Evolutionary conservation across 1,140 invertebrate genomes (phyloP).

Genomic region (Macrotrachela quadricornifera): DNA sequence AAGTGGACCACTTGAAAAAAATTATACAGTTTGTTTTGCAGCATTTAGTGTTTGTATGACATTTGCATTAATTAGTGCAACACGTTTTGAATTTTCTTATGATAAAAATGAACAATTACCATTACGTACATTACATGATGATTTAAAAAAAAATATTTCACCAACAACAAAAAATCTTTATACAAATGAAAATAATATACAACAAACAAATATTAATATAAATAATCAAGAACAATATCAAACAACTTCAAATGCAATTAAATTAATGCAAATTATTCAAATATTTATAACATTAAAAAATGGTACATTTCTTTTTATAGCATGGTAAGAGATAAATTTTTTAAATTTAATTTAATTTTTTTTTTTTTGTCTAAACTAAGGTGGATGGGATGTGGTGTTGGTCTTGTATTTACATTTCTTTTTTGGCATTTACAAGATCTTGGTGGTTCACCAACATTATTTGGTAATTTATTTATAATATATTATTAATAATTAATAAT

Average conservation of each 20-base stretch:
- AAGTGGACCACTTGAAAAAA: conserved; percentile 50
- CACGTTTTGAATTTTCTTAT: conserved; percentile 42
- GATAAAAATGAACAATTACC: conserved; percentile 12
- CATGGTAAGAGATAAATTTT: background rate
- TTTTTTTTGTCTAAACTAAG: conserved; percentile 82
- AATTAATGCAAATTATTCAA: background rate
- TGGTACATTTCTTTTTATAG: background rate
- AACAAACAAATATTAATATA: background rate
- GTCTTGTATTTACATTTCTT: conserved; percentile 90
- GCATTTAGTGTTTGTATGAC: conserved; percentile 91
- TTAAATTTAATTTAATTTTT: no score
- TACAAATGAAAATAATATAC: background rate
- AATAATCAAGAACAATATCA: background rate
- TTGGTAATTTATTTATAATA: conserved; percentile 33
- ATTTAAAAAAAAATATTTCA: background rate
- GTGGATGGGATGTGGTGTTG: conserved; percentile 99
- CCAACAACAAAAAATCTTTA: no score
- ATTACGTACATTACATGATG: conserved; percentile 10
- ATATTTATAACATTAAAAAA: background rate
- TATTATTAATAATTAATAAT: no score
- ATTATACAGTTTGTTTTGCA: conserved; percentile 94
- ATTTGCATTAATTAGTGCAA: conserved; percentile 70
- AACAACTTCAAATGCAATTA: background rate
- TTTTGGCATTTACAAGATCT: conserved; percentile 97
- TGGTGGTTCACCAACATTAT: conserved; percentile 81